A percentile compares a stretch with the other conserved stretches of the same genome.
Conservation (phyloP, 1,140 invertebrate genomes). For the Neotoxoptera formosana region DNA sequence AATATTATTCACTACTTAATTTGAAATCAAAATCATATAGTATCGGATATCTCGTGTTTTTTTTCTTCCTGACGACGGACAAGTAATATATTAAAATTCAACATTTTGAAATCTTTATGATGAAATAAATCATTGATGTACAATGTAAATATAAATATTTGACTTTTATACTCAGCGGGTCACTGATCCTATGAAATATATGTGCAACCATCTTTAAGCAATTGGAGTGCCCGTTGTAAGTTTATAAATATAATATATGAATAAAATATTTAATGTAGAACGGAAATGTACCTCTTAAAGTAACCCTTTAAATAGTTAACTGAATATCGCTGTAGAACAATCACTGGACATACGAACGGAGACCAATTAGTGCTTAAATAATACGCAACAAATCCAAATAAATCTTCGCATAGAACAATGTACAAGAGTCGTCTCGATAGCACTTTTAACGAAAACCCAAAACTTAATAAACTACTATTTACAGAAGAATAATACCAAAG, state of each 20-base stretch:
- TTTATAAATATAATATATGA: neutral
- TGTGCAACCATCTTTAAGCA: neutral
- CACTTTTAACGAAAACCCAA: neutral
- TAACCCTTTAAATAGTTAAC: neutral
- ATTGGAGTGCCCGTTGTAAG: neutral
- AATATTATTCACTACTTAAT: too few species aligned
- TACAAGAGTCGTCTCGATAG: neutral
- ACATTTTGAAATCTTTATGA: too few species aligned
- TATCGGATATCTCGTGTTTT: too few species aligned
- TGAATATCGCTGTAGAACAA: neutral
- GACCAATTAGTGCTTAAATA: neutral
- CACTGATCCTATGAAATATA: neutral
- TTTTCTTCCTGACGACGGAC: too few species aligned
- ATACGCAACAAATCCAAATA: neutral
- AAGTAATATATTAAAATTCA: too few species aligned
- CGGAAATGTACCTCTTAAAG: neutral
- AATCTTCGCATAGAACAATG: neutral
- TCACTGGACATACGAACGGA: neutral
- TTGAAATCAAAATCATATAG: too few species aligned
- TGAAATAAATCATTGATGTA: neutral
- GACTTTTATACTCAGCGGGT: neutral
- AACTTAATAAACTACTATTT: neutral
- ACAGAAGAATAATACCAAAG: neutral
- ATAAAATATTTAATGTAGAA: neutral
- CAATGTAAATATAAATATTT: neutral